Conservation (phyloP, 2,797 vertebrate species). For the Atherinosoma microstoma region DNA sequence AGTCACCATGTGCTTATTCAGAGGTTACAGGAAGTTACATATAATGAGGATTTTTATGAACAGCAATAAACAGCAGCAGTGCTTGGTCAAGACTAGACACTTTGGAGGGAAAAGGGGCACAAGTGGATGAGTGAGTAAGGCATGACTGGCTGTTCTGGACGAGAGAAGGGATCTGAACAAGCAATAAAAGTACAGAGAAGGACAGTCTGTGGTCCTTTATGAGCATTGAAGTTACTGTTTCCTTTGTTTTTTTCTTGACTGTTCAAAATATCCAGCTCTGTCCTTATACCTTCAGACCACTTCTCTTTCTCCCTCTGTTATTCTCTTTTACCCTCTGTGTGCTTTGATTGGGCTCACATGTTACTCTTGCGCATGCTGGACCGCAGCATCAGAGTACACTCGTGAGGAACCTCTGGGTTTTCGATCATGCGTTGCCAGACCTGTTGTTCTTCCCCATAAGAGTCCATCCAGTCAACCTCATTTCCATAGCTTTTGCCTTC, state of each 20-base stretch:
- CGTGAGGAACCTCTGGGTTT: conserved; percentile 89
- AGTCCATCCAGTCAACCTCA: conserved; percentile 96
- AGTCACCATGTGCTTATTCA: conserved; percentile 67
- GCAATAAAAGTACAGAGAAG: conserved; percentile 20
- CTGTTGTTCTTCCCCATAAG: conserved; percentile 91
- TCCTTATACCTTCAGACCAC: conserved; percentile 12
- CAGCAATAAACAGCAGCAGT: conserved; percentile 59
- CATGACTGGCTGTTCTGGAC: conserved; percentile 73
- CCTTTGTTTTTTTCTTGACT: conserved; percentile 13
- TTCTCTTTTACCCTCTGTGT: conserved; percentile 17
- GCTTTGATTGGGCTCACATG: conserved; percentile 72
- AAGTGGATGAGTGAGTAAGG: conserved; percentile 71
- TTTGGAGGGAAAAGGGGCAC: conserved; percentile 31
- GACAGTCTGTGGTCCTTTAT: conserved; percentile 15
- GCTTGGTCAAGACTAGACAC: conserved; percentile 61
- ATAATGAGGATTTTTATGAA: conserved; percentile 49
- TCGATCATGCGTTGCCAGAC: conserved; percentile 96
- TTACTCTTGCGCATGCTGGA: conserved; percentile 91
- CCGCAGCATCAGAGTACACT: conserved; percentile 93
- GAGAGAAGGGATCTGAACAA: conserved; percentile 36
- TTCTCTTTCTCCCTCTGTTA: conserved; percentile 12
- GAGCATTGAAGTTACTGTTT: conserved; percentile 8
- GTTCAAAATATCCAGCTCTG: conserved; percentile 20
- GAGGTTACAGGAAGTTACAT: conserved; percentile 40
- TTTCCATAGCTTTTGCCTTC: conserved; percentile 92